Percentiles rank a stretch among this genome's conserved stretches.
Conservation (phyloP, 2,113 vertebrate genomes). For the Myotis lucifugus region DNA sequence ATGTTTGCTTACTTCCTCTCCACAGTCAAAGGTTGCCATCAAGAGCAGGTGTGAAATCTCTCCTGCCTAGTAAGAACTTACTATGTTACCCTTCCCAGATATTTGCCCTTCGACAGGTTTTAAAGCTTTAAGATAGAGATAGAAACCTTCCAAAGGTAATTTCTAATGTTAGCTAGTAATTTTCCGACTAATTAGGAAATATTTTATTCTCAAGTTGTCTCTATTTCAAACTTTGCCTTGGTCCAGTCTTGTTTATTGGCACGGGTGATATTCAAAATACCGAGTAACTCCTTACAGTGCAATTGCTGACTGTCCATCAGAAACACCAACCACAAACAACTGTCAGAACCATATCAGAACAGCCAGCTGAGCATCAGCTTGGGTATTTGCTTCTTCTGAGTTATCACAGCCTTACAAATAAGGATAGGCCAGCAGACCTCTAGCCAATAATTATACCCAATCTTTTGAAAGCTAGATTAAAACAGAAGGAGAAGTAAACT, state of each 20-base stretch:
- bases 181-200: not conserved
- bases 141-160: not conserved
- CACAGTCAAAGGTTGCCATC: not conserved
- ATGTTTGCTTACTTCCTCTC: not conserved
- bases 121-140: slow-evolving; percentile 25
- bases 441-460: not conserved
- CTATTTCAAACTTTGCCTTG: slow-evolving; percentile 17
- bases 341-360: not conserved
- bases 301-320: not conserved
- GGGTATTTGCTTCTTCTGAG: not conserved
- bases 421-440: not conserved
- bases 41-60: not conserved
- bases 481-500: not conserved
- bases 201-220: slow-evolving; percentile 30
- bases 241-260: not conserved
- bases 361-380: not conserved
- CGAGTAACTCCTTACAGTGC: not conserved
- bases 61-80: not conserved
- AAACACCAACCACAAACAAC: not conserved
- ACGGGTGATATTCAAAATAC: not conserved
- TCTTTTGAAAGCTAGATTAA: not conserved
- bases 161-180: not conserved
- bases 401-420: not conserved
- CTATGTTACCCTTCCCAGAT: not conserved
- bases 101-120: slow-evolving; percentile 15